Conservation (phyloP, 2,888 invertebrate species). For the Rhogogaster chlorosoma region DNA sequence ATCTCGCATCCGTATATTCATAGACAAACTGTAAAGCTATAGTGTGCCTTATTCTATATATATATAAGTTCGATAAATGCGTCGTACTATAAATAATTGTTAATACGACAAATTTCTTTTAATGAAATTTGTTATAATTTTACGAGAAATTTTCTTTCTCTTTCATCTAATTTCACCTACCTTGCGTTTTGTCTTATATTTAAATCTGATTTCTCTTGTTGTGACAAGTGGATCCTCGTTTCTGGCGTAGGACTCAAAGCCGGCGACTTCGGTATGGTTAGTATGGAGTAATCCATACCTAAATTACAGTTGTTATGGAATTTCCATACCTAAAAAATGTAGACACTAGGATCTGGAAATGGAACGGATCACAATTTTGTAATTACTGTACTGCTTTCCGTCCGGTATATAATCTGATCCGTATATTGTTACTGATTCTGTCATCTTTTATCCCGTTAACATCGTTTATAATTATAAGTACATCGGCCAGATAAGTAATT, state of each 20-base stretch:
- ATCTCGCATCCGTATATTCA: not conserved
- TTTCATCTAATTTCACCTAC: not conserved
- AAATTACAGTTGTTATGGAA: too few relatives aligned
- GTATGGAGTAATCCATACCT: too few relatives aligned
- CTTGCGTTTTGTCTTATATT: not conserved
- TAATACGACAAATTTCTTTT: not conserved
- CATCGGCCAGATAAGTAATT: too few relatives aligned
- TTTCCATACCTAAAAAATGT: too few relatives aligned
- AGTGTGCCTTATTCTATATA: not conserved
- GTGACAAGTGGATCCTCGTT: slow-evolving; percentile 18
- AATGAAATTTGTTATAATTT: not conserved
- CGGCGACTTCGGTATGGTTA: too few relatives aligned
- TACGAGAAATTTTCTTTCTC: not conserved
- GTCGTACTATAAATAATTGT: not conserved
- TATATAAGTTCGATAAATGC: not conserved
- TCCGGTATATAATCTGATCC: too few relatives aligned
- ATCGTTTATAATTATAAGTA: too few relatives aligned
- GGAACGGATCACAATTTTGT: too few relatives aligned
- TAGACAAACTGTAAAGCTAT: not conserved
- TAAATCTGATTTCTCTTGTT: not conserved
- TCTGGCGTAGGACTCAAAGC: not conserved
- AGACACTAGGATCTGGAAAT: too few relatives aligned
- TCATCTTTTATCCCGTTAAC: too few relatives aligned
- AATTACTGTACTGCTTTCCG: too few relatives aligned
- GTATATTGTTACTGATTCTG: too few relatives aligned